Base-by-base conservation (phyloP, 2,888 invertebrate genomes). In the Leistus spinibarbis region DNA sequence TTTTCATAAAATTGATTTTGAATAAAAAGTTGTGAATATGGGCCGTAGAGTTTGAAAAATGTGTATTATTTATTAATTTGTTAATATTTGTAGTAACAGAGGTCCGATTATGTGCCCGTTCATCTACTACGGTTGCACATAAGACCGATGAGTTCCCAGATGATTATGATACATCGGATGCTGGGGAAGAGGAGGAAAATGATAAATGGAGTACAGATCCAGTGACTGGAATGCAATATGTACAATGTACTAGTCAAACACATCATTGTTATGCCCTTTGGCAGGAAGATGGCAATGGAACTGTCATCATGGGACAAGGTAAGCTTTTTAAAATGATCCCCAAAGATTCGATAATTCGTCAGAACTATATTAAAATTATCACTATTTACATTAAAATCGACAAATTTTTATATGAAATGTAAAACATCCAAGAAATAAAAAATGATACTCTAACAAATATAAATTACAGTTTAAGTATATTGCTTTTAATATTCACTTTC, bases 271-370 rank as follows among this genome's bases (percentile, higher is more conserved):
- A 91, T 82, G 90, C 93, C 0, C 85, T 93, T 0, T 94, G 92
- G 92, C 87, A 89, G 79, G 89, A 90, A 78, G 89, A 91, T 79
- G 89, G 87, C 10, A 91, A 91, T 79, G 88, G 89, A 78, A 90
- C 89, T 69, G 84, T 84, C 78, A 88, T 93, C 64, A 87, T 93
- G 73, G 90, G 90, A 69, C 93, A 95, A 90, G 94, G 94, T 93
- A 84, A 81, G 81, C 78, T 60, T 60, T 40, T 40, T 40, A 62
- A 13, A 10, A n/a, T n/a, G n/a, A n/a, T n/a, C n/a, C 27, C 63
- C n/a, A 23, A 22, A n/a, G 23, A 53, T 65, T 65, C 64, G 24
- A 54, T 60, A 62, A 22, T 4, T 57, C n/a, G n/a, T 57, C 5
- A 57, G n/a, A 62, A 62, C 10, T 65, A 40, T 10, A n/a, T 24